Conservation (phyloP, 2,113 vertebrate genomes). For the Empidonax alnorum region DNA sequence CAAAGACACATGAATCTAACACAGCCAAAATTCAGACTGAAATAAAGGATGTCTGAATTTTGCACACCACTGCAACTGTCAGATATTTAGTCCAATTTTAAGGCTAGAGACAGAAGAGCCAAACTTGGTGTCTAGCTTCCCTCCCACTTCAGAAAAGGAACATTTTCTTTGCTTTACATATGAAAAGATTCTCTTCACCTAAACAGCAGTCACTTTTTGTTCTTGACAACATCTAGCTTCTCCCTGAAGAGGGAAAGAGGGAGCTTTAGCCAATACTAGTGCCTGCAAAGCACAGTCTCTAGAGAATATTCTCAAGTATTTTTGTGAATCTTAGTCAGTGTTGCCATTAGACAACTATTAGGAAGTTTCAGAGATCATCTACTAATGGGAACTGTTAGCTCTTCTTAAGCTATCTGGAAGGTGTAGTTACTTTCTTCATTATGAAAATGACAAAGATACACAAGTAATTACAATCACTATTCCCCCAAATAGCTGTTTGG, state of each 20-base stretch:
- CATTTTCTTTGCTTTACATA: not conserved
- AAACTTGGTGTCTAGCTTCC: not conserved
- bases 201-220: not conserved
- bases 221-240: not conserved
- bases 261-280: not conserved
- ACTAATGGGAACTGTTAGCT: not conserved
- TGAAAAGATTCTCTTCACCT: not conserved
- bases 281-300: not conserved
- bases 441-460: not conserved
- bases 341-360: not conserved
- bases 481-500: not conserved
- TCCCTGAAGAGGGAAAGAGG: not conserved
- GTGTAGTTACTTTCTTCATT: not conserved
- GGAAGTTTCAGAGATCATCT: not conserved
- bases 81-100: not conserved
- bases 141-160: not conserved
- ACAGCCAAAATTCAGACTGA: not conserved
- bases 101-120: not conserved
- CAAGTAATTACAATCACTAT: not conserved
- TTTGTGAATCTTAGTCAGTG: not conserved
- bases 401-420: not conserved
- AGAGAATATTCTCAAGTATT: not conserved
- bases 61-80: not conserved
- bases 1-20: not conserved
- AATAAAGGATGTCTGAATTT: not conserved